Evolutionary conservation across 2,797 vertebrate species (phyloP).

Genomic region (Alauda arvensis): DNA sequence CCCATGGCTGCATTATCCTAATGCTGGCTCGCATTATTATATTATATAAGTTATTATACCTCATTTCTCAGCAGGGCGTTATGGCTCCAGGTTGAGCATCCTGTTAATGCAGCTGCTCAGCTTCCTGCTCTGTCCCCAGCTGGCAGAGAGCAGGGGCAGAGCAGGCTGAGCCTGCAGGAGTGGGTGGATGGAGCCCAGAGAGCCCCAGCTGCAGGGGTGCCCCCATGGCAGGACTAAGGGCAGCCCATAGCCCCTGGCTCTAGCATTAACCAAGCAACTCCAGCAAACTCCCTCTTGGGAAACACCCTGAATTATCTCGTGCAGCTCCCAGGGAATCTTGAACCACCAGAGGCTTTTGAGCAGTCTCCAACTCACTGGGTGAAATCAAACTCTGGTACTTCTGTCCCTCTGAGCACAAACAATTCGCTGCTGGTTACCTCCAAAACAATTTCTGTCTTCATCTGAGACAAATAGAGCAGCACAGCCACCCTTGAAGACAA

Average conservation of each 20-base stretch:
- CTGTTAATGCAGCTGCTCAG: neutral
- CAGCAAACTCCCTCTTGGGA: neutral
- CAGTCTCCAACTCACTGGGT: neutral
- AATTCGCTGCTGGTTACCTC: rapidly evolving
- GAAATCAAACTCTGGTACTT: neutral
- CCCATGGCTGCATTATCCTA: neutral
- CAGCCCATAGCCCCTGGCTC: rapidly evolving
- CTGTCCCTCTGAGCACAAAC: neutral
- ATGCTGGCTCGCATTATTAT: rapidly evolving
- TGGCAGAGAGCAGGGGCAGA: neutral
- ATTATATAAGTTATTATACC: conserved; percentile 4
- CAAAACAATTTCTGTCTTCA: neutral
- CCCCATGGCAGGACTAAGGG: neutral
- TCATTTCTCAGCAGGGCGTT: conserved; percentile 34
- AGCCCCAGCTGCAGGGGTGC: neutral
- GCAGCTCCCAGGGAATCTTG: neutral
- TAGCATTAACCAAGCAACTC: neutral
- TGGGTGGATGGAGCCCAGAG: rapidly evolving
- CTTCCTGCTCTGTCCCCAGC: neutral
- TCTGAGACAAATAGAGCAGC: neutral
- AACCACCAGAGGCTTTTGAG: neutral
- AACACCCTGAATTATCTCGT: neutral
- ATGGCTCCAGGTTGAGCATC: neutral
- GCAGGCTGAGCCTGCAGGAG: neutral
- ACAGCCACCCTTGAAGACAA: rapidly evolving